Evolutionary conservation across 2,888 invertebrate species (phyloP).

Genomic region (Drosophila emarginata): DNA sequence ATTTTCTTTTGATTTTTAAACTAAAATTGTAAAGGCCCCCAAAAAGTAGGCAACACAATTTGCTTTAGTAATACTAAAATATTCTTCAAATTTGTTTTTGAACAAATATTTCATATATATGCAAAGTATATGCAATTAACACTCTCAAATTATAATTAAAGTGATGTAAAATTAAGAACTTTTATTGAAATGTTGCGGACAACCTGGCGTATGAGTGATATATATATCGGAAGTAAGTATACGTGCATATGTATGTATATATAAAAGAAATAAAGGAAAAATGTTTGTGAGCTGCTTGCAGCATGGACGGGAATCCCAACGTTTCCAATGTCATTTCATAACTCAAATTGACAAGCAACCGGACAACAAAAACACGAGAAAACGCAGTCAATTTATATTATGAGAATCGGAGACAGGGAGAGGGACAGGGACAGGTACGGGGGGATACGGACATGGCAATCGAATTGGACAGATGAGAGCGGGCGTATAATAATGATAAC

Average conservation of each 20-base stretch:
- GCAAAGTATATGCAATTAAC: no score
- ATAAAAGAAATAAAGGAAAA: not conserved
- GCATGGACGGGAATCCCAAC: not conserved
- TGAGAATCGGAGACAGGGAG: conserved; percentile 36
- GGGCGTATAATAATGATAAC: conserved; percentile 34
- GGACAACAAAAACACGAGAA: conserved; percentile 18
- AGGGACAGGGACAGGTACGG: conserved; percentile 2
- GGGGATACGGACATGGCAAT: conserved; percentile 35
- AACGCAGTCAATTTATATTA: conserved; percentile 63
- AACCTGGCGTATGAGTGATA: no score
- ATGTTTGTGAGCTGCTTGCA: not conserved
- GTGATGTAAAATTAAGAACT: not conserved
- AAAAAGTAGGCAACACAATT: conserved; percentile 53
- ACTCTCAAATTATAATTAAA: no score
- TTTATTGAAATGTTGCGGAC: no score
- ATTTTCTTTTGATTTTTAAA: no score
- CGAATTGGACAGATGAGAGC: conserved; percentile 48
- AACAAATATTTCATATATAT: no score
- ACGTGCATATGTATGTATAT: no score
- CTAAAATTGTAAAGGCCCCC: not conserved
- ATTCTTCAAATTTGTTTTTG: no score
- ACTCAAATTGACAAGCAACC: conserved; percentile 59
- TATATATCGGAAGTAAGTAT: no score
- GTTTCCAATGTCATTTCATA: conserved; percentile 50
- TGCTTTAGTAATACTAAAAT: conserved; percentile 38